Percentiles rank a stretch among this genome's conserved stretches.
phyloP scores from a whole-genome alignment of 2,888 invertebrate species.

The Aspidapion aeneum region DNA sequence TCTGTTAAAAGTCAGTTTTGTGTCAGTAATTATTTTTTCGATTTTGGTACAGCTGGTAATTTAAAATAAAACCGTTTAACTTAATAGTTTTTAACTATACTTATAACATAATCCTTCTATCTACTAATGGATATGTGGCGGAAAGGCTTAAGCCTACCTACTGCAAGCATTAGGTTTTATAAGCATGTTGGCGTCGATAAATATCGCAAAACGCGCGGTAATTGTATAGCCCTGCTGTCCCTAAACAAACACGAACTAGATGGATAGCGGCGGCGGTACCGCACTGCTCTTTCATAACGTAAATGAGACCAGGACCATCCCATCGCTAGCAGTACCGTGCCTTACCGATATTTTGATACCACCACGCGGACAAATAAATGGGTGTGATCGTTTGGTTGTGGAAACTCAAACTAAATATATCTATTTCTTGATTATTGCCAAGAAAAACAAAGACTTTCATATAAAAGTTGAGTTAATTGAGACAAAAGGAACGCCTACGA shows the following conservation, averaged over 20 bases:
- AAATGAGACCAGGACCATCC: constrained; percentile 12
- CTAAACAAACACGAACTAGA: constrained; percentile 44
- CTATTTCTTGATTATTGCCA: neutral
- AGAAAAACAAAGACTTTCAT: neutral
- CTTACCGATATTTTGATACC: neutral
- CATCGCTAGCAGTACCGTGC: neutral
- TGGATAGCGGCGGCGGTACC: constrained; percentile 38
- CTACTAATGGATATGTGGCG: too few species aligned
- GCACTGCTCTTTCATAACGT: constrained; percentile 36
- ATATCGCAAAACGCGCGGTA: constrained; percentile 6
- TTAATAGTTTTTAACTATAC: too few species aligned
- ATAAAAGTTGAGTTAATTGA: neutral
- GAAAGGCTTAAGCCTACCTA: too few species aligned
- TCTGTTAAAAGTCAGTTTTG: too few species aligned
- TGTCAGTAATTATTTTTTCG: too few species aligned
- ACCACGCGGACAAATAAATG: neutral
- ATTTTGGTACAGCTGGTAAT: too few species aligned
- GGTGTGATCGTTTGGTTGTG: neutral
- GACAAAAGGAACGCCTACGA: neutral
- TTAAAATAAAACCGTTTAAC: too few species aligned
- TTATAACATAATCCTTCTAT: too few species aligned
- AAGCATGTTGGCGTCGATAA: too few species aligned
- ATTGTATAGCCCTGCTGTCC: constrained; percentile 29
- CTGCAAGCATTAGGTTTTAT: too few species aligned
- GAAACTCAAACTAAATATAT: neutral